Conservation (phyloP, 2,888 invertebrate species). For the Diloba caeruleocephala region DNA sequence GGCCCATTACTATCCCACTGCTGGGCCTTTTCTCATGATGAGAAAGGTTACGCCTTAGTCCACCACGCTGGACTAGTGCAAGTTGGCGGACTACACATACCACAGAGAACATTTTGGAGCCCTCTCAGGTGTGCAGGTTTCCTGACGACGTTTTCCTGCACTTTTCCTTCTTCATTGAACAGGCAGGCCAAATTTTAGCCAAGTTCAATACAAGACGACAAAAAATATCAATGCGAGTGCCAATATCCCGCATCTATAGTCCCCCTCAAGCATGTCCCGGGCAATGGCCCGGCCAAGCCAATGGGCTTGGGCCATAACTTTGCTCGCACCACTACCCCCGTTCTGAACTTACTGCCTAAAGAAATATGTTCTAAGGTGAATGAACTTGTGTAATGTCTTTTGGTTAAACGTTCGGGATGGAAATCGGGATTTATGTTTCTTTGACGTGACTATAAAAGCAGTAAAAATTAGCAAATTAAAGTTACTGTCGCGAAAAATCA, state of each 20-base stretch:
- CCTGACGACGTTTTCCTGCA: too few species aligned
- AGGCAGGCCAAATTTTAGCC: constrained; percentile 4
- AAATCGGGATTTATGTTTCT: constrained; percentile 39
- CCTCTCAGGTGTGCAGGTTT: too few species aligned
- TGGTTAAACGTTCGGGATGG: constrained; percentile 44
- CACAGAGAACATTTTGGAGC: too few species aligned
- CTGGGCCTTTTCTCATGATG: too few species aligned
- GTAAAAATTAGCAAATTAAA: constrained; percentile 29
- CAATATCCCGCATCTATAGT: constrained; percentile 52
- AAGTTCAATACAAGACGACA: constrained; percentile 23
- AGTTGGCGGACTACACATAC: too few species aligned
- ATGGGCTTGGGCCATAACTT: constrained; percentile 60
- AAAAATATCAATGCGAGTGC: constrained; percentile 44
- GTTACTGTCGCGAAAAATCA: constrained; percentile 18
- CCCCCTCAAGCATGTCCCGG: constrained; percentile 48
- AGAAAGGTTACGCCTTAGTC: too few species aligned
- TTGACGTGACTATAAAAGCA: constrained; percentile 26
- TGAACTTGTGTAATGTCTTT: constrained; percentile 54
- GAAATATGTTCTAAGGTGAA: constrained; percentile 58
- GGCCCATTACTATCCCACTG: too few species aligned
- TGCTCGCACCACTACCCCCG: constrained; percentile 50
- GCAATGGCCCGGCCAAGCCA: constrained; percentile 53
- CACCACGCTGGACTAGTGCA: too few species aligned
- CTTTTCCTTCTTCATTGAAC: constrained; percentile 6
- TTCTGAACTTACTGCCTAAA: constrained; percentile 47